Base-by-base conservation (phyloP, 92 coral and sea anemone genomes). In the Actinostola sp. region DNA sequence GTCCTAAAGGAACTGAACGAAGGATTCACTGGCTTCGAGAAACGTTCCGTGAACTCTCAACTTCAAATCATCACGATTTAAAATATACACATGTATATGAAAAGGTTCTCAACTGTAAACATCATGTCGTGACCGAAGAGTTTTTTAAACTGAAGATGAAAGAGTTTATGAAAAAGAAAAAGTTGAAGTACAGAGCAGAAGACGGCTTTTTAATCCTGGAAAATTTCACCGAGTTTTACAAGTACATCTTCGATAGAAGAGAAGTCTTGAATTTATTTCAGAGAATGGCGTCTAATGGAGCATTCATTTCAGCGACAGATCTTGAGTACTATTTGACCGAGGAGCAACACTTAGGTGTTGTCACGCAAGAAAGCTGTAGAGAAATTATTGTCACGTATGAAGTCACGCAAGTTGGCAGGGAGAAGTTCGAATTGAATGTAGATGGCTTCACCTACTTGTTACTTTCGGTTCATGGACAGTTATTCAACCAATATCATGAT, bases 391-490 rank as follows among this genome's bases (percentile, higher is more conserved):
- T 63, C 24, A 62, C 77, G 11, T 84, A 73, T 61, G 98, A 94
- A 78, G 80, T 85, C 61, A 82, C 93, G 41, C 68, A 76, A 49
- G 56, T 81, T 28, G 88, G 95, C 53, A 91, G 75, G 38, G 82
- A 71, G 50, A 72, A 55, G 14, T 43, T 70, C 1, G 79, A 89
- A 50, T 56, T 91, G 29, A 75, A 90, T 20, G 69, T 93, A 36
- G 92, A 93, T 60, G 98, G 98, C 26, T 86, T 94, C 44, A 75
- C 89, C 0, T 57, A 53, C 62, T 94, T 82, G 71, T 75, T 94
- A 30, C 67, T 72, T 32, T 93, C 98, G 2, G 64, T 71, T 20
- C 92, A 94, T 9, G 92, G 88, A 0, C 82, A 86, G 38, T 61
- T 94, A 20, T 91, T 82, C 61, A 68, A 77, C 61, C 70, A 79